Evolutionary conservation across 2,113 vertebrate species (phyloP), one percentile per base, ranked within the genome.

Genomic region (Salvelinus namaycush): DNA sequence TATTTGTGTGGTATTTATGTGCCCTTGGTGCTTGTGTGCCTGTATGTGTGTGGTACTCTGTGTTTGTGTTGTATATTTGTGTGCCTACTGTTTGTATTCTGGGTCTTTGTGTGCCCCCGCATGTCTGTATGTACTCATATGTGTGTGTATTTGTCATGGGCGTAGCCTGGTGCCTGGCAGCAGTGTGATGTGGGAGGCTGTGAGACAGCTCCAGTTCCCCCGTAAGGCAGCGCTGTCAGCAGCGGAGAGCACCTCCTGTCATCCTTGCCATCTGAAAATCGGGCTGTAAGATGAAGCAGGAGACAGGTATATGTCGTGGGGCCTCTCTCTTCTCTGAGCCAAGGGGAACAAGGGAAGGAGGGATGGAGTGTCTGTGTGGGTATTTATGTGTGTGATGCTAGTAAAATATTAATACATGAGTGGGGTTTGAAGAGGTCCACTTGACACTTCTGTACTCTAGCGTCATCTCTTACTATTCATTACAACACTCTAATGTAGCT

Each of bases 331-430:
- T 49, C 62, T 48, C 73, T 26, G 11, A 20, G 59, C 31, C 31
- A 22, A 59, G 22, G 72, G 27, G 49, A 51, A 51, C 34, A 20
- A 26, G 64, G 74, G 70, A 74, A 71, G 65, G 72, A 64, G 49
- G 5, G 39, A 39, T 68, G 74, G 81, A 11, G 39, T 11, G 39
- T 44, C 8, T 44, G 39, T 44, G 49, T 54, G 49, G 16, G 49
- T 54, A 4, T 18, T 4, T 18, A 3, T 54, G 49, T 14, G 16
- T 54, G 51, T 16, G 51, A 86, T 80, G 64, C 73, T 22, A 20
- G 76, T 85, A 75, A 88, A 89, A 90, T 87, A 89, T 90, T 88
- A 83, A 89, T 76, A 73, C 31, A 68, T 76, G 75, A 62, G 2
- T 74, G 76, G 79, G 84, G 81, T 83, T 84, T 89, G 84, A 89